Evolutionary conservation across 2,113 vertebrate species (phyloP).

Genomic region (Proteles cristata): DNA sequence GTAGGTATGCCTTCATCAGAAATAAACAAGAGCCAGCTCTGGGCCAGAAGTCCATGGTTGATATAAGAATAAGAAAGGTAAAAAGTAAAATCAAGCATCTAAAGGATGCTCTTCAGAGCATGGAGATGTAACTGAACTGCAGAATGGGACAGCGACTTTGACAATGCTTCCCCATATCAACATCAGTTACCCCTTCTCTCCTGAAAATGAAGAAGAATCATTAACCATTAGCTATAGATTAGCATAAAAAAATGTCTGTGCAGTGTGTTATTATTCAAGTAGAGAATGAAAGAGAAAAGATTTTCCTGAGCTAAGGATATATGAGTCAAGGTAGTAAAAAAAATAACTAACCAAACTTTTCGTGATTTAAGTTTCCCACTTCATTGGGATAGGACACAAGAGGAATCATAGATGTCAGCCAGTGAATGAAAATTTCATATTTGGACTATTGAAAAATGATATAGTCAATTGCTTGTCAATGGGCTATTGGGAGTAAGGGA

Average conservation of each 20-base stretch:
- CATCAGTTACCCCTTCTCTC: background rate
- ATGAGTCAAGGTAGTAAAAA: background rate
- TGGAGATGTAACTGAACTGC: background rate
- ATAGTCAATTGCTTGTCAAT: background rate
- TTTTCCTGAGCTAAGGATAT: slow-evolving; percentile 23
- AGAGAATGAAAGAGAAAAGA: background rate
- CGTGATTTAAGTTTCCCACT: background rate
- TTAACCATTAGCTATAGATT: background rate
- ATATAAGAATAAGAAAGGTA: background rate
- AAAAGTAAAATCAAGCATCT: background rate
- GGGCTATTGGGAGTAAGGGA: too few relatives aligned
- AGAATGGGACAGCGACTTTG: background rate
- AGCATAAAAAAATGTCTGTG: background rate
- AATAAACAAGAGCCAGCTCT: background rate
- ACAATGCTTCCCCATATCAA: background rate
- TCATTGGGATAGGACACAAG: background rate
- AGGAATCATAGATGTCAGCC: background rate
- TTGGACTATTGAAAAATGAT: background rate
- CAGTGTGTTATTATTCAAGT: background rate
- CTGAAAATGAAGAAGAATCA: background rate
- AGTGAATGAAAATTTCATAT: background rate
- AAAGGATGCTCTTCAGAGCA: background rate
- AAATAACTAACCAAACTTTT: background rate
- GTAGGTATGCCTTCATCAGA: background rate
- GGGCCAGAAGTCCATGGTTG: background rate